Evolutionary conservation across 2,888 invertebrate species (phyloP), one percentile per base, ranked within the genome.

Genomic region (Troides oblongomaculatus): DNA sequence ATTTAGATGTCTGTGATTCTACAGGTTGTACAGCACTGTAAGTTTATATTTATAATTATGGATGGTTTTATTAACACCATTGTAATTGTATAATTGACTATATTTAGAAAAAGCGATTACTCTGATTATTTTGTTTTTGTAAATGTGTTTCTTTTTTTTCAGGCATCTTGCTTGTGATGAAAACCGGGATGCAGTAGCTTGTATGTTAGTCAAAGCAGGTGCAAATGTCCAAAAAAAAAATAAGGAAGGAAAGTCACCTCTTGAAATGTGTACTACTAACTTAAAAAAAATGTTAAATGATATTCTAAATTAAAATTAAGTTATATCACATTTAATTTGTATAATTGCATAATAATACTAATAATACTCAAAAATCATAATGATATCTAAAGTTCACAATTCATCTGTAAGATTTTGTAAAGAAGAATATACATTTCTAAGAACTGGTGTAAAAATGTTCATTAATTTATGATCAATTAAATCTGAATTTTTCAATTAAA

Each of bases 91-190:
- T 50, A 17, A 50, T 18, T 50, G 5, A 1, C 50, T 50, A 46
- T 46, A 17, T 50, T 18, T 14, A 4, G 14, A 17, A 50, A 18
- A 17, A 50, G 14, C 17, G 18, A 50, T 14, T 17, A 17, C 14
- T 17, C 50, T 50, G 57, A 21, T 18, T 21, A 7, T 56, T 14
- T n/a, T 56, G n/a, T 6, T 57, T 57, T n/a, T 21, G n/a, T 57
- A 57, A 8, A 6, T 8, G 21, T 57, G n/a, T 57, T 50, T 57
- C 56, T 21, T 57, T 8, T 65, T 36, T 69, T 62, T 53, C 85
- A 95, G 95, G 71, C 97, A 97, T 87, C 92, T 97, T 73, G 96
- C 97, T 4, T 97, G 97, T 87, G 97, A 97, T 85, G 97, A 97
- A 85, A 94, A 95, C 76, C 93, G 96, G 74, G 93, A 94, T 74